Base-by-base conservation (phyloP, 2,888 invertebrate genomes). In the Meandrusa payeni region DNA sequence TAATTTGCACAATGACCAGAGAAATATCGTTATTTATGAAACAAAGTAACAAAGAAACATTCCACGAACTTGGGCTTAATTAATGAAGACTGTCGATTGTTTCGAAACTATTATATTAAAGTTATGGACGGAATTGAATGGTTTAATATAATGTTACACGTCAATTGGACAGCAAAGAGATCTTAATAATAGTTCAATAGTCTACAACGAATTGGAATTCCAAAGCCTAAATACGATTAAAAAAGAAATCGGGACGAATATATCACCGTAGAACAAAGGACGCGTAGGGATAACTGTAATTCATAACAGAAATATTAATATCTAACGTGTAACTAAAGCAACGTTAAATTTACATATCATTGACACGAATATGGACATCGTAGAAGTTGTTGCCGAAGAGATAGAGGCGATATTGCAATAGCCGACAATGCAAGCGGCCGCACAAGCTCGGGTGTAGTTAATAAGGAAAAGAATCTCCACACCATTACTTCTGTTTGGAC, bases 401-500 rank as follows among this genome's bases (percentile, higher is more conserved):
- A 19, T 48, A 32, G 6, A 28, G 42, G 23, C 20, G 34, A 42
- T 41, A 31, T 38, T 26, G 5, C 12, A 10, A 6, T 4, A 24
- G 23, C 17, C 9, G 13, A 13, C 5, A 23, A 24, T 17, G 26
- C 4, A 2, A 20, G 5, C 3, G 32, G 24, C 4, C n/a, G 37
- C 20, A 37, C 36, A 46, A 38, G 38, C 28, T 28, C 43, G 3
- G 19, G 17, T 40, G 34, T 6, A 17, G 29, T 48, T 51, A 53
- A 57, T 51, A 53, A 55, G 47, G 52, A 54, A 55, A 59, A 55
- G 54, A 58, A 59, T 54, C 55, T 46, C 52, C 32, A 37, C 47
- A 51, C 54, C 57, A 61, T 61, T 61, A 59, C 56, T 55, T 52
- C 54, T 55, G 52, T 55, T 55, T 52, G 51, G 55, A 52, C 45